Base-by-base conservation (phyloP, 2,888 invertebrate species). In the Ganaspis brasiliensis region DNA sequence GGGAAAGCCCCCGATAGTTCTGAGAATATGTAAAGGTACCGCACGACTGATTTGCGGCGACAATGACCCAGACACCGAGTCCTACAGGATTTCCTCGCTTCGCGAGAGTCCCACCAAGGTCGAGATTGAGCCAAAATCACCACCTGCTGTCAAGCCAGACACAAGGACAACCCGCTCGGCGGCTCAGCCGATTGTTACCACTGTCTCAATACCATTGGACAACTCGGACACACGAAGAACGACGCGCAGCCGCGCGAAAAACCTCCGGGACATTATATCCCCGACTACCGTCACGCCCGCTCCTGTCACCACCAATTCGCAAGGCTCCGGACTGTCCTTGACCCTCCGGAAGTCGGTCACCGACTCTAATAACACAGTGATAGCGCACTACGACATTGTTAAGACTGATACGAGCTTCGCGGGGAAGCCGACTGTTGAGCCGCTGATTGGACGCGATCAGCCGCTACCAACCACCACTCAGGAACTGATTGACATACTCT, bases 1-100 rank as follows among this genome's bases (percentile, higher is more conserved):
- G 76, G 86, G 84, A 1, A 91, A 96, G 90, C 96, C 97, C 59
- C 97, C 97, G 26, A 97, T 97, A 88, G 97, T 97, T 74, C 92
- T 97, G 81, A 94, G 97, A 92, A 97, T 97, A 93, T 97, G 97
- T 83, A 96, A 97, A 92, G 95, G 94, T 14, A 94, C 94, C 76
- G 93, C 93, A 12, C 92, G 93, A 81, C 82, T 93, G 75, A 87
- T 93, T n/a, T 93, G 92, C 82, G 92, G 92, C 35, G 90, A 89
- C 19, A 85, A 87, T 63, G 88, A 88, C 2, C 72, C 79, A 6
- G 90, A 89, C 71, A 82, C 87, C 1, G 91, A 90, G 12, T 88
- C 88, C 3, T 89, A 90, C 75, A 85, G 88, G 75, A 89, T 90
- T 80, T 87, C 90, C 40, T 85, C 89, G 52, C 84, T 82, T 0